A percentile compares a stretch with the other conserved stretches of the same genome.
Evolutionary conservation across 1,140 invertebrate species (phyloP).

Genomic region (Eufriesea mexicana): DNA sequence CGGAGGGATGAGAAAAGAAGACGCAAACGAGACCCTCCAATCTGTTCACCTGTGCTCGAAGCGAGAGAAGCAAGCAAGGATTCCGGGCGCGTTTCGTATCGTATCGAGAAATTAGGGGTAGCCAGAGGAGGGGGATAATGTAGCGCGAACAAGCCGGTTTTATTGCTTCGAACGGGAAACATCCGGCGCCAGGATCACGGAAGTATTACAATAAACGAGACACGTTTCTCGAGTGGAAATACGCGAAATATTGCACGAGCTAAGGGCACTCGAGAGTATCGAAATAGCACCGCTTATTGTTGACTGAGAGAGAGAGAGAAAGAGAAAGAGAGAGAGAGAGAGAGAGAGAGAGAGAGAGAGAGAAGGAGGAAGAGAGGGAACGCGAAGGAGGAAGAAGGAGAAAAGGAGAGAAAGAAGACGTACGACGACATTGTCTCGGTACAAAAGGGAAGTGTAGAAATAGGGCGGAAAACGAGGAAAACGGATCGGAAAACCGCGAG

Average conservation of each 20-base stretch:
- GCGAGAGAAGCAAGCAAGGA: background rate
- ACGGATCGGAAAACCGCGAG: conserved; percentile 16
- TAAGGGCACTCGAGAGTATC: conserved; percentile 21
- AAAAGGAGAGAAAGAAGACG: background rate
- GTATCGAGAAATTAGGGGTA: conserved; percentile 27
- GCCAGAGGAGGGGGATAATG: background rate
- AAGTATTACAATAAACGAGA: conserved; percentile 35
- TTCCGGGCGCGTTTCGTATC: conserved; percentile 6
- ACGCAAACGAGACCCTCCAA: background rate
- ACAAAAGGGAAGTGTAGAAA: background rate
- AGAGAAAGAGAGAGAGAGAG: background rate
- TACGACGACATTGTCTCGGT: background rate
- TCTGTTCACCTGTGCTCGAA: conserved; percentile 6
- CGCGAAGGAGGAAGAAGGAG: background rate
- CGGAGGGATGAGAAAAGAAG: background rate
- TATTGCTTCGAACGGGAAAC: conserved; percentile 31
- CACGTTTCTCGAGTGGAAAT: conserved; percentile 20
- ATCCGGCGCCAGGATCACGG: conserved; percentile 5
- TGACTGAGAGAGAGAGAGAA: background rate
- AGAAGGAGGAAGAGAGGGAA: background rate
- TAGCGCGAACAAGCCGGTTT: conserved; percentile 24
- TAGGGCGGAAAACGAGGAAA: background rate
- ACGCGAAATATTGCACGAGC: conserved; percentile 38
- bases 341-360: no score
- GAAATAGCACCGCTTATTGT: conserved; percentile 30